A percentile compares a stretch with the other conserved stretches of the same genome.
Evolutionary conservation across 2,797 vertebrate genomes (phyloP).

Genomic region (Microctenopoma steveboyesi): DNA sequence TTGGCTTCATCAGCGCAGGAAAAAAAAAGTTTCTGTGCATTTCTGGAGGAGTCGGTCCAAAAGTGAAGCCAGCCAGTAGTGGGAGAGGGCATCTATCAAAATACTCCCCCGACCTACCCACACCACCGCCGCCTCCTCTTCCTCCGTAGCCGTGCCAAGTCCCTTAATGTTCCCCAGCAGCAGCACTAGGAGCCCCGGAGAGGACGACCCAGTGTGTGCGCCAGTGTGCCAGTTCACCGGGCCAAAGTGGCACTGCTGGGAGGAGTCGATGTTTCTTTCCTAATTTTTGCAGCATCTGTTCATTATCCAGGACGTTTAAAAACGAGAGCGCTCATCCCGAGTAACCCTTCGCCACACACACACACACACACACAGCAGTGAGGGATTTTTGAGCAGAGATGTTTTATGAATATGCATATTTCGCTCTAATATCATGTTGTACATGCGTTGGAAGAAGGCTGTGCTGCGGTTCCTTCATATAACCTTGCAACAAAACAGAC

Average conservation of each 20-base stretch:
- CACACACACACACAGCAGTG: conserved; percentile 26
- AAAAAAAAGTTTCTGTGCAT: conserved; percentile 29
- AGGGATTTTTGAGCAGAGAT: conserved; percentile 32
- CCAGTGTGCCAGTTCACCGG: conserved; percentile 81
- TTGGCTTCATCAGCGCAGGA: conserved; percentile 65
- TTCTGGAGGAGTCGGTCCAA: conserved; percentile 42
- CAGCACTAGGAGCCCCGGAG: conserved; percentile 80
- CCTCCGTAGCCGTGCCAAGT: conserved; percentile 77
- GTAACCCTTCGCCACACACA: conserved; percentile 48
- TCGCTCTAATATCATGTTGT: conserved; percentile 40
- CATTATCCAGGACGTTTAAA: conserved; percentile 86
- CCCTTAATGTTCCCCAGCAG: conserved; percentile 85
- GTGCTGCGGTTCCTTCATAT: conserved; percentile 23
- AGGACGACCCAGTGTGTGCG: conserved; percentile 75
- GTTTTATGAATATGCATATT: conserved; percentile 64
- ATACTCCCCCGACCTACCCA: conserved; percentile 57
- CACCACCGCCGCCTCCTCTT: conserved; percentile 22
- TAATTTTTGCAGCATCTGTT: conserved; percentile 91
- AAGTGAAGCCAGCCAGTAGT: conserved; percentile 54
- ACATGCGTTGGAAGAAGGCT: conserved; percentile 37
- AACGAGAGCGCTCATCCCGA: conserved; percentile 75
- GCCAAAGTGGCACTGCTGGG: conserved; percentile 85
- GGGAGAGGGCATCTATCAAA: conserved; percentile 80
- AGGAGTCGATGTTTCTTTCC: conserved; percentile 88
- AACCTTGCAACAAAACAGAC: conserved; percentile 27